Base-by-base conservation (phyloP, 2,113 vertebrate genomes). In the Amphilophus citrinellus region DNA sequence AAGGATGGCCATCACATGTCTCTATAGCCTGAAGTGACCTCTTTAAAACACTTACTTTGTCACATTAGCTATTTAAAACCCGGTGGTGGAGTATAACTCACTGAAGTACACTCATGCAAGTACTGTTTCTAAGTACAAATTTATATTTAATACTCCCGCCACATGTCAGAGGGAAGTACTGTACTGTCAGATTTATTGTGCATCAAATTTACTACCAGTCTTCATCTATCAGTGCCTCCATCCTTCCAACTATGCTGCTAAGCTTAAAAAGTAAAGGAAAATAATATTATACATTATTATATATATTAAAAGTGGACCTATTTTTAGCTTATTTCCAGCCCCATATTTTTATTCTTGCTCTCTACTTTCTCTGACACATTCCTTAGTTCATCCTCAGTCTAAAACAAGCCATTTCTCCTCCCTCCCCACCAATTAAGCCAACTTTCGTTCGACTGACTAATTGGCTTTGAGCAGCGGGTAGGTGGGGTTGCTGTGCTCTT, bases 51-150 rank as follows among this genome's bases (percentile, higher is more conserved):
- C 47, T 53, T 56, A 73, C 0, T 73, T 56, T 73, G 47, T 73
- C 68, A 73, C 68, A 73, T 73, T 2, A 73, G 68, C 68, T 56
- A 73, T 53, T 73, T 73, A 73, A 56, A 35, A 73, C 68, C 47
- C 68, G 32, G 27, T 1, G 18, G 47, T 18, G 53, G 53, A n/a
- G 0, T 0, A 10, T 71, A 71, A 2, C 66, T 53, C 66, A 71
- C 24, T 71, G 18, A 71, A 8, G 44, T 20, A 20, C 44, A 71
- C 6, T 6, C 57, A 10, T n/a, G 56, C 42, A 50, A 71, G 24
- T 71, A 53, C 66, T 71, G 44, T 32, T 71, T 44, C 10, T 30
- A 53, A 71, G 44, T 71, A 53, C 10, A 71, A 71, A 71, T 1
- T 50, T 71, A 71, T 53, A 71, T 30, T 30, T 53, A 71, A 53